These are phyloP conservation scores for Chaunax sp. DNA, from an alignment of 2,797 vertebrate species.

Conservation along the genomic window DNA sequence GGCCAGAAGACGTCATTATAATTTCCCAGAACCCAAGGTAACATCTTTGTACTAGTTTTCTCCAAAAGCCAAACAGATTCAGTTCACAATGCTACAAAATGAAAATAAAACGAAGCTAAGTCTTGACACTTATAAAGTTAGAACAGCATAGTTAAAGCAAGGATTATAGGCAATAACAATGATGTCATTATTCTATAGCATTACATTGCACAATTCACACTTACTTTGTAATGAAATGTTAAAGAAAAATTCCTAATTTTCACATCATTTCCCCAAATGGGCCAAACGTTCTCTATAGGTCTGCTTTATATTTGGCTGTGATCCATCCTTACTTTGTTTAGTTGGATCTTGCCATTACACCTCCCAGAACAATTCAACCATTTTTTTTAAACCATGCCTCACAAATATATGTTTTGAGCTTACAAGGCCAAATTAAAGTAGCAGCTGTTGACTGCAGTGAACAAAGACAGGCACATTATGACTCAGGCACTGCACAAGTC, in stretches of 20 bases:
- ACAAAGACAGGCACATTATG: constrained; percentile 9
- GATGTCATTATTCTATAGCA: too few relatives aligned
- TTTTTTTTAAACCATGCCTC: constrained; percentile 12
- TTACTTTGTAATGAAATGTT: too few relatives aligned
- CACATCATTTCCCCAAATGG: too few relatives aligned
- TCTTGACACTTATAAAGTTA: not conserved
- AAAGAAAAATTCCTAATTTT: not conserved
- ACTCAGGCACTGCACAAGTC: constrained; percentile 10
- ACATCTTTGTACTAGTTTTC: too few relatives aligned
- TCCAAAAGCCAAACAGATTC: too few relatives aligned
- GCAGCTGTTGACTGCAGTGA: constrained; percentile 32
- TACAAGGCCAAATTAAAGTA: constrained; percentile 18
- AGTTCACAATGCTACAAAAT: too few relatives aligned
- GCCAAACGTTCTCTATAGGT: not conserved
- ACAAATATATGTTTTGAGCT: constrained; percentile 8
- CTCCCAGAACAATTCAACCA: not conserved
- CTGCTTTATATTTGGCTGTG: not conserved
- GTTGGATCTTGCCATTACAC: not conserved
- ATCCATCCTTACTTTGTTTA: not conserved
- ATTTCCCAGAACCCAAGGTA: too few relatives aligned
- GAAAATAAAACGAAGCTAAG: not conserved
- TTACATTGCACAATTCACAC: too few relatives aligned
- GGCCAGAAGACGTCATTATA: too few relatives aligned
- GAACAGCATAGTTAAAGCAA: too few relatives aligned
- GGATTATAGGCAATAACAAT: too few relatives aligned